phyloP scores from a whole-genome alignment of 1,140 invertebrate genomes.

The Helicoverpa armigera region DNA sequence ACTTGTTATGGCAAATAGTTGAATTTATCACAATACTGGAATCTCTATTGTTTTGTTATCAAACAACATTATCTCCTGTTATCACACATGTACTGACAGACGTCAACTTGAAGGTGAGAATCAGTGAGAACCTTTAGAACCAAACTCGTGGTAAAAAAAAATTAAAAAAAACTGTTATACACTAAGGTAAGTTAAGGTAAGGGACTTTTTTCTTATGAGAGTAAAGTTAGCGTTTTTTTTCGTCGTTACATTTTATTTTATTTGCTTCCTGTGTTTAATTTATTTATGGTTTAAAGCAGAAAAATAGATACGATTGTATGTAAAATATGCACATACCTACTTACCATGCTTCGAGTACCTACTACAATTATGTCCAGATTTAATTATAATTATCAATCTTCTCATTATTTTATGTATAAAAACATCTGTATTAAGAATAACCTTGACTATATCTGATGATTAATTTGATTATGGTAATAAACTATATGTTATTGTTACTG shows the following conservation, averaged over 20 bases:
- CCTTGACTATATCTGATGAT: slow-evolving; percentile 13
- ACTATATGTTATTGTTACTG: not conserved
- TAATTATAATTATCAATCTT: not conserved
- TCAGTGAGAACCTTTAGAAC: not conserved
- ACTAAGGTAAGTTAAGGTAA: too few species aligned
- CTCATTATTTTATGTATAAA: slow-evolving; percentile 15
- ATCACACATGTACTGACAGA: slow-evolving; percentile 36
- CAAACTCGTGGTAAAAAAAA: not conserved
- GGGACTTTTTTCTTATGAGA: too few species aligned
- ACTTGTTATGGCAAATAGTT: slow-evolving; percentile 35
- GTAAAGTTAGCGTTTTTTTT: too few species aligned
- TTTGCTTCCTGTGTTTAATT: not conserved
- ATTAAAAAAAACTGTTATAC: too few species aligned
- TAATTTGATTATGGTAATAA: slow-evolving; percentile 23
- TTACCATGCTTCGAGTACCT: not conserved
- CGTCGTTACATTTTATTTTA: too few species aligned
- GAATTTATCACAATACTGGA: slow-evolving; percentile 40
- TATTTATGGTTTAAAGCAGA: too few species aligned
- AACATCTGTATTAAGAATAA: slow-evolving; percentile 8
- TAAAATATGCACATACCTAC: too few species aligned
- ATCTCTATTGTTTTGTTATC: slow-evolving; percentile 52
- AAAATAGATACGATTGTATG: too few species aligned
- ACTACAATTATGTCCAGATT: not conserved
- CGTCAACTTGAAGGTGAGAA: slow-evolving; percentile 34
- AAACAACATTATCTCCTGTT: slow-evolving; percentile 38